Base-by-base conservation (phyloP, 1,140 invertebrate species). In the Brachystomella parvula region DNA sequence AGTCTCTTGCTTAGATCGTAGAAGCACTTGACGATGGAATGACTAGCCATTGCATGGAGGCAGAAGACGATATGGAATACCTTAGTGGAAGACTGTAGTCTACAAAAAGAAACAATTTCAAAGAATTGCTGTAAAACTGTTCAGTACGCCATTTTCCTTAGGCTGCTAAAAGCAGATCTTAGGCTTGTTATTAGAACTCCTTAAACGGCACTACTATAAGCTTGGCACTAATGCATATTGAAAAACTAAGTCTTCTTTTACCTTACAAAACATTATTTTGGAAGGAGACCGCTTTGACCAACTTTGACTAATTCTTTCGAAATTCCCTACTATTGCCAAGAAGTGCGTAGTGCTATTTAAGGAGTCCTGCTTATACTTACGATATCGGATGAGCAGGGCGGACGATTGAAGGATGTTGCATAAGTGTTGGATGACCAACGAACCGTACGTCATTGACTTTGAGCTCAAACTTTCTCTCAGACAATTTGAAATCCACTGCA, bases 391-490 rank as follows among this genome's bases (percentile, higher is more conserved):
- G 66, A 15, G 65, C 30, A 24, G 70, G 67, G 15, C 70, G 30
- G 24, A 61, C 32, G 47, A 68, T 66, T 26, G 57, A 67, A 0
- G 68, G 71, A 59, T 66, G 57, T 59, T 84, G 83, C 28, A 94
- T 80, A 26, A 88, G 76, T 0, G 90, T 91, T 0, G 94, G 94
- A 80, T 94, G 93, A 6, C 93, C 92, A 28, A 96, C 89, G 81
- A 96, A 96, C 47, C 92, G 81, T 0, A 96, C 89, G 83, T 96
- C 91, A 79, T 96, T 95, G 0, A 96, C 87, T 83, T 96, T 96
- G 0, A 96, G 78, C 78, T 96, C 93, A 81, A 95, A 94, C 77
- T 94, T 94, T 56, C 85, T 82, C 73, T 92, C 90, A 76, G 90
- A 94, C 9, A 96, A 77, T 74, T 92, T 88, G 44, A 85, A 84